Percentiles rank a stretch among this genome's conserved stretches.
phyloP scores from a whole-genome alignment of 2,113 vertebrate genomes.

The Nematolebias whitei region DNA sequence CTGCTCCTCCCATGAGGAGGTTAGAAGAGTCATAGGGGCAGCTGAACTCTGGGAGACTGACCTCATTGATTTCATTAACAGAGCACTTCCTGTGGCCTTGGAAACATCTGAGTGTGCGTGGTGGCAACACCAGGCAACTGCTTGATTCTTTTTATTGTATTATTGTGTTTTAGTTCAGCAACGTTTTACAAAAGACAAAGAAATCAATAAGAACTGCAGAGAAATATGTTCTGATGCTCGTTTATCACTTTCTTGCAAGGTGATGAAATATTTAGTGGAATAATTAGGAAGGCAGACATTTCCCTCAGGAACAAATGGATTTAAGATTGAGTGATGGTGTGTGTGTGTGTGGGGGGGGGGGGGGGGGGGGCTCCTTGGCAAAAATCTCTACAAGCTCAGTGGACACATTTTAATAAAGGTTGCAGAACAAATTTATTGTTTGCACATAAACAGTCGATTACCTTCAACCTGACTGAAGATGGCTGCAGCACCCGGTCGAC shows the following conservation, averaged over 20 bases:
- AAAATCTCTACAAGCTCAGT: too few species aligned
- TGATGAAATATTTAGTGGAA: background rate
- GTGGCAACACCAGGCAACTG: too few species aligned
- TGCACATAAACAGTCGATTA: too few species aligned
- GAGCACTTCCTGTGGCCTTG: conserved; percentile 50
- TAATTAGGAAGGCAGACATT: background rate
- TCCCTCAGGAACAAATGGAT: background rate
- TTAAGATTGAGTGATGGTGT: background rate
- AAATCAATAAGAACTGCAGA: too few species aligned
- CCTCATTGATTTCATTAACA: conserved; percentile 77
- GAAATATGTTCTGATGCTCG: too few species aligned
- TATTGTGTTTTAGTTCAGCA: background rate
- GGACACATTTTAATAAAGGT: too few species aligned
- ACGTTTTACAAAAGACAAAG: background rate
- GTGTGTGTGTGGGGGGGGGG: too few species aligned
- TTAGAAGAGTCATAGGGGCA: conserved; percentile 74
- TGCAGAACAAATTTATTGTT: too few species aligned
- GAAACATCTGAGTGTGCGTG: conserved; percentile 11
- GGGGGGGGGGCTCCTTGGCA: too few species aligned
- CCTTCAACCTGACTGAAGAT: too few species aligned
- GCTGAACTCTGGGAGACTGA: conserved; percentile 59
- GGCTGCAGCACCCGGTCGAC: too few species aligned
- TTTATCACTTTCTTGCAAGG: too few species aligned
- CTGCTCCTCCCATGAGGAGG: conserved; percentile 77
- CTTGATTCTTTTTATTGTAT: background rate